Percentiles rank a stretch among this genome's conserved stretches.
phyloP scores from a whole-genome alignment of 2,113 vertebrate genomes.

The Alexandromys fortis region DNA sequence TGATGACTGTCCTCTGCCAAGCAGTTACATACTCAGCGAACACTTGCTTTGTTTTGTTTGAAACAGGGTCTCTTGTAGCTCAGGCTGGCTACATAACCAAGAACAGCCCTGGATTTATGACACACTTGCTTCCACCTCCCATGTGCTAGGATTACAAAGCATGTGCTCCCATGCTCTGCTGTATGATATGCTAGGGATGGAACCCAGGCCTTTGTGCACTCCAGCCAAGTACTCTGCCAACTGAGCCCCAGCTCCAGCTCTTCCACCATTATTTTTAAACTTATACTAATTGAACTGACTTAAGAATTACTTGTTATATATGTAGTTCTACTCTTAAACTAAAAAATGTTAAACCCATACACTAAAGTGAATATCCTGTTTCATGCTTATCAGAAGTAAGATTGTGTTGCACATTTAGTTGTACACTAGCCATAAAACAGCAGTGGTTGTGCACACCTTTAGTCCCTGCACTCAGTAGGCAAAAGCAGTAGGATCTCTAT shows the following conservation, averaged over 20 bases:
- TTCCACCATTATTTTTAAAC: neutral
- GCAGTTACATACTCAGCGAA: neutral
- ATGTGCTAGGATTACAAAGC: neutral
- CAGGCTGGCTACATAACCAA: neutral
- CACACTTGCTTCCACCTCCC: neutral
- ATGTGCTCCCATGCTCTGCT: neutral
- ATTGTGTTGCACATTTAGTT: neutral
- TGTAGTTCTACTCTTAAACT: neutral
- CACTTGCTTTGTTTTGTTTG: neutral
- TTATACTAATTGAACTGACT: neutral
- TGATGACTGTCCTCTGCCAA: too few species aligned
- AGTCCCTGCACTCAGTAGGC: too few species aligned
- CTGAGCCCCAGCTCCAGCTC: neutral
- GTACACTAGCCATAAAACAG: constrained; percentile 16
- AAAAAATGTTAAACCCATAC: neutral
- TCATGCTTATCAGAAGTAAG: neutral
- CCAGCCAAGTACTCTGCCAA: neutral
- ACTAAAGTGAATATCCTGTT: neutral
- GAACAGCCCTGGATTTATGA: neutral
- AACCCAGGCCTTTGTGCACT: neutral
- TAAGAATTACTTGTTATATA: neutral
- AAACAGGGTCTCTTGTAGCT: neutral
- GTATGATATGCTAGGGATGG: neutral
- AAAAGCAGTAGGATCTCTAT: too few species aligned
- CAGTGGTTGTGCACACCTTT: too few species aligned